Conservation (phyloP, 2,888 invertebrate genomes). For the Sycophila texana region DNA sequence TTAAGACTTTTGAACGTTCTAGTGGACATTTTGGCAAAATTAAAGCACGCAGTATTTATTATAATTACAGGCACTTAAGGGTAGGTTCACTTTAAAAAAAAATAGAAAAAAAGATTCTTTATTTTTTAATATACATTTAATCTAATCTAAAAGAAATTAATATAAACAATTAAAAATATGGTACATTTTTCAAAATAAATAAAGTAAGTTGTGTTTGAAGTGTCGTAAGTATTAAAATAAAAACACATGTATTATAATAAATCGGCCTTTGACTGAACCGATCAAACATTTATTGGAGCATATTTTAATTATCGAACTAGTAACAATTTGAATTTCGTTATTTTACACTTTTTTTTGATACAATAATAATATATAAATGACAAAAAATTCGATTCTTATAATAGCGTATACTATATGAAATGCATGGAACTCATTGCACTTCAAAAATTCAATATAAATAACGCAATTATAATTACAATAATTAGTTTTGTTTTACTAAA, state of each 20-base stretch:
- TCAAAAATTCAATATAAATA: constrained; percentile 32
- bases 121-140: too few species aligned
- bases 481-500: constrained; percentile 24
- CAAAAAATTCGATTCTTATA: constrained; percentile 28
- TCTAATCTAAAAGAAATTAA: too few species aligned
- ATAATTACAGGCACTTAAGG: too few species aligned
- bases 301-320: constrained; percentile 53
- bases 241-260: constrained; percentile 37
- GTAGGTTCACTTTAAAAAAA: too few species aligned
- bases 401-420: constrained; percentile 33
- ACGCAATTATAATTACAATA: constrained; percentile 39
- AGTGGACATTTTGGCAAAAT: too few species aligned
- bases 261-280: constrained; percentile 24
- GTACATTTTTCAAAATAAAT: too few species aligned
- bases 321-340: constrained; percentile 49
- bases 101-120: too few species aligned
- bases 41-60: too few species aligned
- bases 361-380: constrained; percentile 32
- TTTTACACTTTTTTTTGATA: constrained; percentile 40
- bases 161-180: too few species aligned
- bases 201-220: too few species aligned
- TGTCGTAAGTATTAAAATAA: background rate
- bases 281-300: constrained; percentile 50
- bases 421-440: constrained; percentile 43
- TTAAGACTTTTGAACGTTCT: too few species aligned